Evolutionary conservation across 2,888 invertebrate species (phyloP).

Genomic region (Drosophila neonasuta): DNA sequence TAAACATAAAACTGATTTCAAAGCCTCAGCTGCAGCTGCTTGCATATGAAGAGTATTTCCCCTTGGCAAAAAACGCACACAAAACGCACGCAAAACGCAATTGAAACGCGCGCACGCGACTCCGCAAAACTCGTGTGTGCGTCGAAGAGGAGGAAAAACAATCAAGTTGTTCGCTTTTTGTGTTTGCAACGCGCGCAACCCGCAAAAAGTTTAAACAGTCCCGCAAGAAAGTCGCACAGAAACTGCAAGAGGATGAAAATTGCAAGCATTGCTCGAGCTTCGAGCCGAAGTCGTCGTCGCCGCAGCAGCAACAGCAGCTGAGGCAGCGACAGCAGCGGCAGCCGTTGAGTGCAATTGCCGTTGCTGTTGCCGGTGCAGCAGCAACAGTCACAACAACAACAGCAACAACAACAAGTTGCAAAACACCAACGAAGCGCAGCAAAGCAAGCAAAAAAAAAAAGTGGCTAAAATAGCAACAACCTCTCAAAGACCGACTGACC

Average conservation of each 20-base stretch:
- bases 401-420: conserved; percentile 63
- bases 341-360: conserved; percentile 72
- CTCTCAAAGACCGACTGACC: conserved; percentile 83
- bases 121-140: conserved; percentile 52
- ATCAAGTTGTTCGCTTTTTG: conserved; percentile 14
- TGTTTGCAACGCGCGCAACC: conserved; percentile 74
- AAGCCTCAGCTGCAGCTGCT: conserved; percentile 50
- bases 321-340: conserved; percentile 30
- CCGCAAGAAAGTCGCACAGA: conserved; percentile 83
- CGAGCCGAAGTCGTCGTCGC: conserved; percentile 49
- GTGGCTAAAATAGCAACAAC: conserved; percentile 81
- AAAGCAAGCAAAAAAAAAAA: conserved; percentile 53
- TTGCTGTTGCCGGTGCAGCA: conserved; percentile 64
- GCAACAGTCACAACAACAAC: conserved; percentile 33
- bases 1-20: conserved; percentile 45
- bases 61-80: conserved; percentile 15
- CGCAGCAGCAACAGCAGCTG: conserved; percentile 36
- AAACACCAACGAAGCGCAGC: conserved; percentile 63
- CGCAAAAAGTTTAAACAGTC: conserved; percentile 80
- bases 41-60: conserved; percentile 13
- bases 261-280: conserved; percentile 69
- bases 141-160: conserved; percentile 8
- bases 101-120: conserved; percentile 67
- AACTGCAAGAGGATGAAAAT: conserved; percentile 82
- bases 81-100: conserved; percentile 60